Conservation (phyloP, 2,888 invertebrate species). For the Scrobipalpa costella region DNA sequence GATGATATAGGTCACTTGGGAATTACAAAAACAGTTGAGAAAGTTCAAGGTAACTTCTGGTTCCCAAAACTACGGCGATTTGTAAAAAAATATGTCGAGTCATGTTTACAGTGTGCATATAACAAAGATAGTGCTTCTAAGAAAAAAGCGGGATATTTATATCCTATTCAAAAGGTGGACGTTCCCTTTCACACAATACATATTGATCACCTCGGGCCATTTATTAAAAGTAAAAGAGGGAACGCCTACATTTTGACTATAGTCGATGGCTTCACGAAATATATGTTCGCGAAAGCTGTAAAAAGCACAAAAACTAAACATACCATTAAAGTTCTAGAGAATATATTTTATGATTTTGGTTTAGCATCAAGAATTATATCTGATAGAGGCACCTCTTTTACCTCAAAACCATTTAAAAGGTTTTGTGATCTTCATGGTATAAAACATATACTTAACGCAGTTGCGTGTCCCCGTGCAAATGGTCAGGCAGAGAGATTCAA, state of each 20-base stretch:
- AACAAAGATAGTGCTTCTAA: conserved; percentile 41
- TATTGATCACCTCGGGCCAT: conserved; percentile 12
- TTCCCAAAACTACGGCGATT: conserved; percentile 54
- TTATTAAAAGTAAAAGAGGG: conserved; percentile 4
- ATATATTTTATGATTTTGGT: conserved; percentile 38
- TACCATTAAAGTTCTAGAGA: conserved; percentile 32
- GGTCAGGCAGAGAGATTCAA: too few relatives aligned
- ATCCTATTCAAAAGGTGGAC: conserved; percentile 54
- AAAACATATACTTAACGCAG: conserved; percentile 40
- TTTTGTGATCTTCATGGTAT: conserved; percentile 42
- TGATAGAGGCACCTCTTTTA: conserved; percentile 47
- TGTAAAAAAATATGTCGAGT: conserved; percentile 52
- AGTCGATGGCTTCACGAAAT: conserved; percentile 12
- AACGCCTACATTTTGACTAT: conserved; percentile 7
- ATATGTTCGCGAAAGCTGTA: conserved; percentile 7
- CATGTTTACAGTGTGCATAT: conserved; percentile 53
- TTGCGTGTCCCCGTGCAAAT: conserved; percentile 33
- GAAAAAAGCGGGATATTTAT: conserved; percentile 41
- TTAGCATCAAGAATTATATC: conserved; percentile 41
- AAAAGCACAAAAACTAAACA: conserved; percentile 11
- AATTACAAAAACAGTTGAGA: too few relatives aligned
- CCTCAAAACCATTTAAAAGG: conserved; percentile 39
- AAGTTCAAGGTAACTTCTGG: conserved; percentile 51
- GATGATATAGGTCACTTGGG: conserved; percentile 56
- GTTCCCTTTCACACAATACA: conserved; percentile 58